phyloP scores from a whole-genome alignment of 2,888 invertebrate species.

The Eurytoma californica region DNA sequence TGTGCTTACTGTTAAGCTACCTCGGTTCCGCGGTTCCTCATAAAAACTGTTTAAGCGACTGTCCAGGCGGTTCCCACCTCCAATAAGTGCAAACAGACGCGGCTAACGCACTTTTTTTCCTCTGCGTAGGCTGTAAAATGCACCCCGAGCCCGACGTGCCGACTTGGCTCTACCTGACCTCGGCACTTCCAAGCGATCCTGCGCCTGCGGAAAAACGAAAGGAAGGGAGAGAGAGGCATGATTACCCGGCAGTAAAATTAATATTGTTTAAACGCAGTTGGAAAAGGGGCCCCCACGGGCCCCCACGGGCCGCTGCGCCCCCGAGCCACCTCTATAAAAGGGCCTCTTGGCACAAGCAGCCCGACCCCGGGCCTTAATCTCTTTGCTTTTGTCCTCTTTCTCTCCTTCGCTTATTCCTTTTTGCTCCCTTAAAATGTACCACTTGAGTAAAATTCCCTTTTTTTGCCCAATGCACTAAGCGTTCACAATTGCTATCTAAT shows the following conservation, averaged over 20 bases:
- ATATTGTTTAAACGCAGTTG: slow-evolving; percentile 66
- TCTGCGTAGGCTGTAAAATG: slow-evolving; percentile 38
- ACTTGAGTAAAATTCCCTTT: background rate
- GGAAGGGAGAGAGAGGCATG: slow-evolving; percentile 50
- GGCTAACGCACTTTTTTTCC: slow-evolving; percentile 6
- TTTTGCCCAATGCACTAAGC: background rate
- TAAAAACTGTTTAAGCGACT: slow-evolving; percentile 23
- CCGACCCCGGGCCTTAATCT: slow-evolving; percentile 6
- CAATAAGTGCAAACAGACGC: slow-evolving; percentile 43
- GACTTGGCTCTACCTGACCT: slow-evolving; percentile 23
- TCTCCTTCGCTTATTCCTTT: slow-evolving; percentile 8
- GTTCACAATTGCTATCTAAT: no score
- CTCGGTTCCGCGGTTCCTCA: background rate
- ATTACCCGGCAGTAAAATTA: slow-evolving; percentile 64
- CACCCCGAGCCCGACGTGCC: slow-evolving; percentile 7
- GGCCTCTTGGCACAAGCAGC: slow-evolving; percentile 9
- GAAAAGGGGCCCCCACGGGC: slow-evolving; percentile 58
- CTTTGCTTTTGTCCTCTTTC: background rate
- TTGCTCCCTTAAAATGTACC: background rate
- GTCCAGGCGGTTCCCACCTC: background rate
- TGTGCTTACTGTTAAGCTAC: slow-evolving; percentile 58
- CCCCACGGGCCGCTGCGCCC: background rate
- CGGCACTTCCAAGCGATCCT: background rate
- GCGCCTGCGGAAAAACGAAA: background rate
- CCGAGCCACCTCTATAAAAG: slow-evolving; percentile 19